These are phyloP conservation scores for Eupeodes luniger DNA, from an alignment of 2,888 invertebrate species.

Conservation along the genomic window DNA sequence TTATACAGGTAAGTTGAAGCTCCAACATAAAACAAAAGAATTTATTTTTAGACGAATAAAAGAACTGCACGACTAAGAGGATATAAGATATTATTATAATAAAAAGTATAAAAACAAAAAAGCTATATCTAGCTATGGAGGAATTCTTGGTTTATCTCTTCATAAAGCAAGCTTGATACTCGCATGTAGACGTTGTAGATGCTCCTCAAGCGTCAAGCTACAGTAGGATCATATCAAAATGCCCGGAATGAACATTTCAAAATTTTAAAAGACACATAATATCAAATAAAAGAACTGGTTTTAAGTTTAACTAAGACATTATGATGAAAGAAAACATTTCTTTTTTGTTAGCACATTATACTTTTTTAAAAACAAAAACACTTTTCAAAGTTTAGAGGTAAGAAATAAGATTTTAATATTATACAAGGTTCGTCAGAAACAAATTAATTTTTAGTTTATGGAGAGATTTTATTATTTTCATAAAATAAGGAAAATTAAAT, in stretches of 20 bases:
- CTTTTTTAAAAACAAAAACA: too few species aligned
- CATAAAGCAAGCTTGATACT: constrained; percentile 11
- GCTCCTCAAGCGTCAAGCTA: neutral
- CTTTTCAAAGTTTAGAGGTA: too few species aligned
- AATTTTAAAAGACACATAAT: constrained; percentile 21
- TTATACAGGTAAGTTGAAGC: constrained; percentile 90
- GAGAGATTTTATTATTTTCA: too few species aligned
- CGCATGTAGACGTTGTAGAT: neutral
- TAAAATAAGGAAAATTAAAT: too few species aligned
- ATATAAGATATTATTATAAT: constrained; percentile 37
- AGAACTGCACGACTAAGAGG: constrained; percentile 78
- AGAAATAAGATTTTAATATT: too few species aligned
- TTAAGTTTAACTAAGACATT: neutral
- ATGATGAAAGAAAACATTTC: neutral
- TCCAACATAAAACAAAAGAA: constrained; percentile 55
- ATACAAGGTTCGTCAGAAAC: too few species aligned
- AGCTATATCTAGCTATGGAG: neutral
- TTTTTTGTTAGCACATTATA: neutral
- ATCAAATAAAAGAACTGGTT: neutral
- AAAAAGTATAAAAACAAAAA: constrained; percentile 4
- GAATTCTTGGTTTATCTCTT: constrained; percentile 28
- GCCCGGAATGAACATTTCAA: neutral
- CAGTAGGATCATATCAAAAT: constrained; percentile 19
- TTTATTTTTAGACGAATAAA: constrained; percentile 61
- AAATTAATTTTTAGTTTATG: too few species aligned